phyloP scores from a whole-genome alignment of 2,113 vertebrate genomes.

The Rhodinocichla rosea region DNA sequence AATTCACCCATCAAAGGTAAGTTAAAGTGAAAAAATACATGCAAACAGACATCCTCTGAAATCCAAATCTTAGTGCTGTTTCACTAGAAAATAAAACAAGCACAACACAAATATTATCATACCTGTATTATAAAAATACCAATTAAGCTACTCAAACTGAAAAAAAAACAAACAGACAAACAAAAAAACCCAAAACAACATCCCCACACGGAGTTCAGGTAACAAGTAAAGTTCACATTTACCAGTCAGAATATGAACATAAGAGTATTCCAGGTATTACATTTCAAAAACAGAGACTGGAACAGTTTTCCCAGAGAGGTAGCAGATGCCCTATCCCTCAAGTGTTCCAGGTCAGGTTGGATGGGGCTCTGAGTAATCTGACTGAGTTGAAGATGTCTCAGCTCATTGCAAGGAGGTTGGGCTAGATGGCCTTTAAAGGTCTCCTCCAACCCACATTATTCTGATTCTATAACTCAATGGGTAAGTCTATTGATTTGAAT shows the following conservation, averaged over 20 bases:
- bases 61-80: background rate
- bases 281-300: background rate
- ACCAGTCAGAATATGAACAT: background rate
- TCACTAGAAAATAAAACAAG: background rate
- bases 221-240: background rate
- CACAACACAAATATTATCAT: background rate
- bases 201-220: background rate
- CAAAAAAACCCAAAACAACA: background rate
- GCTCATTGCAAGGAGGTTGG: background rate
- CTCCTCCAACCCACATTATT: background rate
- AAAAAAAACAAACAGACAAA: background rate
- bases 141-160: background rate
- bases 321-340: background rate
- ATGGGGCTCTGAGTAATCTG: background rate
- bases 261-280: background rate
- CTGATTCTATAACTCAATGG: background rate
- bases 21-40: background rate
- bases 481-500: background rate
- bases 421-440: background rate
- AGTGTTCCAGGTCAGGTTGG: background rate
- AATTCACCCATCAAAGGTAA: background rate
- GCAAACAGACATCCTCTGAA: background rate
- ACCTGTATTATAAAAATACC: background rate
- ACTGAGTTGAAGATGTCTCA: background rate
- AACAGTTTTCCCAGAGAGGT: background rate